Percentiles rank a stretch among this genome's conserved stretches.
Conservation (phyloP, 2,888 invertebrate species). For the Hymenopus coronatus region DNA sequence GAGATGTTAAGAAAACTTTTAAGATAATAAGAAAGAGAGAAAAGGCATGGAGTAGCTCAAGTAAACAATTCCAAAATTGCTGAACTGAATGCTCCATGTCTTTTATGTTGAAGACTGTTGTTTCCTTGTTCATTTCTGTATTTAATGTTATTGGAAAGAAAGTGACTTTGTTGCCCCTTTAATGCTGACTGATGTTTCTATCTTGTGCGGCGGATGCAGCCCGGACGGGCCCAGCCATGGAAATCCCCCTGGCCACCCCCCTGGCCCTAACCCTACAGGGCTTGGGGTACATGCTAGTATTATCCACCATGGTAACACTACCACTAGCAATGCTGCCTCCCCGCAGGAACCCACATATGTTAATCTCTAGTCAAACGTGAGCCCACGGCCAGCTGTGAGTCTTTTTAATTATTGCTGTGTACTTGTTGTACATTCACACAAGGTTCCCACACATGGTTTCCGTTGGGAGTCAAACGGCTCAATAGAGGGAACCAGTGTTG, state of each 20-base stretch:
- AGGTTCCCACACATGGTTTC: not conserved
- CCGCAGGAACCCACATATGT: conserved; percentile 88
- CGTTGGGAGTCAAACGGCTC: not conserved
- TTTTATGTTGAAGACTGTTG: conserved; percentile 3
- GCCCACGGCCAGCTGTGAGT: conserved; percentile 31
- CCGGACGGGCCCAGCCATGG: conserved; percentile 33
- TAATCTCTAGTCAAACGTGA: conserved; percentile 74
- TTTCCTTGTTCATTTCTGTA: conserved; percentile 10
- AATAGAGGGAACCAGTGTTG: not conserved
- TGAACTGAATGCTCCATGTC: conserved; percentile 14
- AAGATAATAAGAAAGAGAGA: not conserved
- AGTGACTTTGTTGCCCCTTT: conserved; percentile 45
- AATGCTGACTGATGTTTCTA: conserved; percentile 46
- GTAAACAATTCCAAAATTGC: not conserved
- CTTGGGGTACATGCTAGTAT: conserved; percentile 41
- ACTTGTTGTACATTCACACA: not conserved
- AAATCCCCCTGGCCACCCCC: conserved; percentile 45
- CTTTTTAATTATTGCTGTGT: conserved; percentile 5
- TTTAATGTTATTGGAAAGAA: conserved; percentile 20
- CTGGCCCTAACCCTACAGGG: conserved; percentile 49
- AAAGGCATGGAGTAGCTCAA: conserved; percentile 14
- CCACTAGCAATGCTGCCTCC: conserved; percentile 52
- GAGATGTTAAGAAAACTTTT: not conserved
- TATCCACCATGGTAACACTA: conserved; percentile 54
- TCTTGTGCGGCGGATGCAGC: conserved; percentile 36